Evolutionary conservation across 2,888 invertebrate genomes (phyloP).

Genomic region (Syrista parreyssii): DNA sequence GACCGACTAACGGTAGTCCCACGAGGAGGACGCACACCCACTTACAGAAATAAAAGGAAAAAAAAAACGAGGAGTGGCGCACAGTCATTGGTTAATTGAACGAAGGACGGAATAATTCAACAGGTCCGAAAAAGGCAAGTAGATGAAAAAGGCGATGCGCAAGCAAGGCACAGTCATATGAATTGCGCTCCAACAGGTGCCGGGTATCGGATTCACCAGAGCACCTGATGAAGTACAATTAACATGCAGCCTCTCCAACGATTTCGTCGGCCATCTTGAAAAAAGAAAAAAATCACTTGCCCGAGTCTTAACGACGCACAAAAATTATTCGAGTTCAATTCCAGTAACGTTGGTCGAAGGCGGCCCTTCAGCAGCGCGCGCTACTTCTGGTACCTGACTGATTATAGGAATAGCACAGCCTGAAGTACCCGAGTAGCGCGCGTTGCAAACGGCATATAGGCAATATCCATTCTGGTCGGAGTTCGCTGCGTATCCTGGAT

Average conservation of each 20-base stretch:
- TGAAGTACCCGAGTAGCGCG: constrained; percentile 92
- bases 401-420: constrained; percentile 73
- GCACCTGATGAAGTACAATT: constrained; percentile 99
- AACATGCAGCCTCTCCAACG: constrained; percentile 81
- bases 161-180: constrained; percentile 75
- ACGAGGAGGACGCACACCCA: neutral
- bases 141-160: neutral
- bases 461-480: neutral
- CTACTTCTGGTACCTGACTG: constrained; percentile 99
- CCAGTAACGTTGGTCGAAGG: neutral
- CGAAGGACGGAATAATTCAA: neutral
- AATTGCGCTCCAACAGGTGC: constrained; percentile 99
- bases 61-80: neutral
- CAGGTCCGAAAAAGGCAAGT: neutral
- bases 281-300: neutral
- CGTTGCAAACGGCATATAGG: constrained; percentile 70
- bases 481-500: constrained; percentile 5
- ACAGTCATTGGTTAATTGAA: neutral
- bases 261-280: constrained; percentile 12
- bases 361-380: constrained; percentile 83
- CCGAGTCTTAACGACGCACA: neutral
- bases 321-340: neutral
- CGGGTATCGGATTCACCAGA: constrained; percentile 93
- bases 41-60: neutral
- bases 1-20: neutral